Base-by-base conservation (phyloP, 2,113 vertebrate species). In the Caloenas nicobarica region DNA sequence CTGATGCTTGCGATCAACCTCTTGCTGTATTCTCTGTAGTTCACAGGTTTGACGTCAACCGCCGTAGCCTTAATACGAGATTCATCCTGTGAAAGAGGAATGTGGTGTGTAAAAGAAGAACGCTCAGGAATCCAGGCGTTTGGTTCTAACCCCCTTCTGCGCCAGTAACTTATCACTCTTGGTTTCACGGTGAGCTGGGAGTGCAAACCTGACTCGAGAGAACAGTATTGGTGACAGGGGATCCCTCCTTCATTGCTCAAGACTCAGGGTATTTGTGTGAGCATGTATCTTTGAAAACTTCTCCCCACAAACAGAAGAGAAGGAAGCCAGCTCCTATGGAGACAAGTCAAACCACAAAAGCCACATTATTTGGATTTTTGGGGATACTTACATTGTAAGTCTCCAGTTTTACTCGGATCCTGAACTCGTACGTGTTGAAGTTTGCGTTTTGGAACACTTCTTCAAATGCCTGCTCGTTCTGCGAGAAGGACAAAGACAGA, bases 41-140 rank as follows among this genome's bases (percentile, higher is more conserved):
- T 99, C 76, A 99, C 98, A 0, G 99, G 99, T 94, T 99, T 99
- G 97, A 98, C 98, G 0, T 99, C 99, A 97, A 99, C 8, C 64
- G 99, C 99, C 0, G 99, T 99, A 16, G 99, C 99, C 95, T 99
- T 99, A 97, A 99, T 99, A 86, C 99, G 98, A 91, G 99, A 99
- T 66, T 99, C 99, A 34, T 99, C 99, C 99, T 99, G 91, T 74
- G 18, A 92, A 82, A 93, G 70, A 95, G 93, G 96, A 85, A 66
- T 31, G 70, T 1, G 1, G 66, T 13, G 29, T 40, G 91, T 91
- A 74, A 97, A 44, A 76, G 58, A 60, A 76, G 53, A 60, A 53
- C 10, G 7, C 13, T 34, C 64, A 44, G 56, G 4, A 31, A 74
- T 50, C 48, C 40, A 65, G 61, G 57, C 65, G 14, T 26, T 71